Evolutionary conservation across 2,888 invertebrate genomes (phyloP), one percentile per base, ranked within the genome.

Genomic region (Junonia oenone): DNA sequence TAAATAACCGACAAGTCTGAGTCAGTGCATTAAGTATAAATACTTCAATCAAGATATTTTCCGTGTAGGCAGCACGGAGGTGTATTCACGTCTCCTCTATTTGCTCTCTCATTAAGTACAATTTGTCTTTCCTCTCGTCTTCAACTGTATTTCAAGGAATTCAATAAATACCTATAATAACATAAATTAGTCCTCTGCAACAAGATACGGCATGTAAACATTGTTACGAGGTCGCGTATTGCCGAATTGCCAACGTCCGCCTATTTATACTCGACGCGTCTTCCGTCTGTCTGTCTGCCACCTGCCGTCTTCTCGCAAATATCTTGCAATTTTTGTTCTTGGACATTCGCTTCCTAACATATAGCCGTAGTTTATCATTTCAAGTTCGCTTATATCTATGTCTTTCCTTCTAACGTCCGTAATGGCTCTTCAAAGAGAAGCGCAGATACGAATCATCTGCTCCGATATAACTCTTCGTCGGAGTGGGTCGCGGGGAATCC

Each of bases 261-360:
- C 82, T 89, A 89, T 87, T 86, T 81, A 77, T 87, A 87, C 77
- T 60, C 68, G 71, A 64, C 66, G 76, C 79, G 84, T 84, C 84
- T 87, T 87, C 86, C 87, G 85, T 81, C 83, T 80, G 85, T 87
- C 85, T 85, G 76, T 77, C 84, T 85, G 83, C 83, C 86, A 85
- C 83, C 72, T 70, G 68, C 67, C 59, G 62, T 67, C 72, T 71
- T 72, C 62, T 67, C 62, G 64, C 62, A 63, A 56, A 64, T 53
- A 40, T 56, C 56, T 56, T 48, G 49, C 47, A 35, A 64, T 57
- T 65, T 59, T 60, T 47, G 19, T 47, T 38, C 11, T 63, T 69
- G 62, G 63, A 64, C 62, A 65, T 63, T 58, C 56, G 53, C 61
- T 61, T 60, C 65, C 51, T 49, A 54, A 45, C 38, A 55, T 58